Evolutionary conservation across 1,140 invertebrate species (phyloP).

Genomic region (Dendrolimus punctatus): DNA sequence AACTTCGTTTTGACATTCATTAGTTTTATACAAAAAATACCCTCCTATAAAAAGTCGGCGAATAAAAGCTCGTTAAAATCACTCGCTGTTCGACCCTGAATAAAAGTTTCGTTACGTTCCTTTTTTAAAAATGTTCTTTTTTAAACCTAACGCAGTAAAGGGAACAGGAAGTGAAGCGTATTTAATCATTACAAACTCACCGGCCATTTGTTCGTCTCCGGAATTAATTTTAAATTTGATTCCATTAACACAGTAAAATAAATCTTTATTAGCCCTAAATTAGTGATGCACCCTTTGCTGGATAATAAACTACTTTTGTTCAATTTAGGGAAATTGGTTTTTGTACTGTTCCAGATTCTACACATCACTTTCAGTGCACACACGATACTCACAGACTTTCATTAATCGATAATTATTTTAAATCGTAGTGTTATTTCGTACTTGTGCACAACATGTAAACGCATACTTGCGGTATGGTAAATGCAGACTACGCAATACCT

Average conservation of each 20-base stretch:
- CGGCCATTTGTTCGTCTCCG: conserved; percentile 42
- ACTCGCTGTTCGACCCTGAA: conserved; percentile 43
- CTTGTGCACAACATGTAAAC: no score
- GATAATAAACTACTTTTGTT: no score
- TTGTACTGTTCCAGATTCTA: no score
- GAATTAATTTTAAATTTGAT: conserved; percentile 53
- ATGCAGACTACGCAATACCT: no score
- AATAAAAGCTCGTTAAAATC: conserved; percentile 64
- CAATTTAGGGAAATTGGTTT: no score
- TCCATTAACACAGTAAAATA: conserved; percentile 53
- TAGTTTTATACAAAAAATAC: conserved; percentile 51
- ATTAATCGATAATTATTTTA: no score
- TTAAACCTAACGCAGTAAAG: conserved; percentile 18
- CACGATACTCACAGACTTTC: no score
- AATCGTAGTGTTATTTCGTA: no score
- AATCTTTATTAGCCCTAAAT: conserved; percentile 24
- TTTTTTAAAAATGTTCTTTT: conserved; percentile 12
- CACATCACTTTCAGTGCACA: no score
- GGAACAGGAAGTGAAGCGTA: conserved; percentile 37
- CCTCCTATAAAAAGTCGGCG: conserved; percentile 32
- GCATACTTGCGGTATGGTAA: no score
- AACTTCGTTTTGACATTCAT: conserved; percentile 50
- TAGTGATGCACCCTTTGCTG: no score
- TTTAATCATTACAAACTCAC: conserved; percentile 49
- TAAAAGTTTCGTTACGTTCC: conserved; percentile 45